Base-by-base conservation (phyloP, 2,113 vertebrate species). In the Crocuta crocuta region DNA sequence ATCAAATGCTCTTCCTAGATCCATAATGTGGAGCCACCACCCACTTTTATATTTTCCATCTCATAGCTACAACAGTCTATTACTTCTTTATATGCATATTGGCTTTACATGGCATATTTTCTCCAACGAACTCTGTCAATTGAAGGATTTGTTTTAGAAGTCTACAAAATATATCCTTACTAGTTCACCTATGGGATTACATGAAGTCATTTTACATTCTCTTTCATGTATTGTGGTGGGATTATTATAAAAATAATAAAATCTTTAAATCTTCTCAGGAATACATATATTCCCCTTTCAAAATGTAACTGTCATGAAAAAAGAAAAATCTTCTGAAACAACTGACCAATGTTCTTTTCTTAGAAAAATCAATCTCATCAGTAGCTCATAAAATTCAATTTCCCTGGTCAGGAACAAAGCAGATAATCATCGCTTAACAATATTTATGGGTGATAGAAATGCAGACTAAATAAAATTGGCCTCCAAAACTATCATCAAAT, bases 351-450 rank as follows among this genome's bases (percentile, higher is more conserved):
- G 50, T 95, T 97, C 92, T 95, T 95, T 97, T 93, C 92, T 97
- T 97, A 96, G 87, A 96, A 98, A 98, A 97, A 97, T 98, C 94
- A 96, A 95, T 97, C 91, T 97, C 76, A 89, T 97, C 92, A 96
- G 87, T 80, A 95, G 78, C 55, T 98, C 95, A 96, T 98, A 92
- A 96, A 97, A 98, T 97, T 98, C 78, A 96, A 94, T 98, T 97
- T 94, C 58, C 33, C 71, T 76, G 12, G 71, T 94, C 88, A 97
- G 61, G 80, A 97, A 90, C 90, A 97, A 98, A 97, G 81, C 39
- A 96, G 83, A 91, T 97, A 94, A 96, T 97, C 90, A 96, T 94
- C 88, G 68, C 61, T 89, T 97, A 89, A 96, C 95, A 93, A 94
- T 98, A 98, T 97, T 98, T 98, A 96, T 97, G 12, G 74, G 24